phyloP scores from a whole-genome alignment of 1,140 invertebrate genomes.

The Leptinotarsa undecemlineata region DNA sequence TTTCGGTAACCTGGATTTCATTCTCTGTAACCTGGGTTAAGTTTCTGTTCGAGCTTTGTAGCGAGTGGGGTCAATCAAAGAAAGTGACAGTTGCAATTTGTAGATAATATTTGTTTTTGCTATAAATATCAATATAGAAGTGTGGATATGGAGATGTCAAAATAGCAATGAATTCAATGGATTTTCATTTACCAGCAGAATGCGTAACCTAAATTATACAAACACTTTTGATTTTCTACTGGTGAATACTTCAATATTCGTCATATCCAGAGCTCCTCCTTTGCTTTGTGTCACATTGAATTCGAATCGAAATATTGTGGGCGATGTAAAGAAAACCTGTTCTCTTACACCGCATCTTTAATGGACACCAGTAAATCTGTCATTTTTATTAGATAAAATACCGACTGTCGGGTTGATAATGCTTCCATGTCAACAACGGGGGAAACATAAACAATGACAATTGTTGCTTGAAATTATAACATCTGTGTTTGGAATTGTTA shows the following conservation, averaged over 20 bases:
- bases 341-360: slow-evolving; percentile 19
- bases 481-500: no score
- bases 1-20: background rate
- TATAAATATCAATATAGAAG: no score
- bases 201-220: no score
- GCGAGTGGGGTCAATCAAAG: no score
- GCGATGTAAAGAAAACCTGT: slow-evolving; percentile 12
- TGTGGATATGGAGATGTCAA: no score
- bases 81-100: no score
- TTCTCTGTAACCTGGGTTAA: background rate
- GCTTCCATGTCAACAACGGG: slow-evolving; percentile 25
- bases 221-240: background rate
- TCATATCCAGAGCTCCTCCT: background rate
- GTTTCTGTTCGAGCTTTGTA: no score
- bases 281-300: background rate
- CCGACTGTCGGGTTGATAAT: slow-evolving; percentile 18
- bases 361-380: slow-evolving; percentile 28
- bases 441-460: slow-evolving; percentile 22
- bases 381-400: slow-evolving; percentile 31
- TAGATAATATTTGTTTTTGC: no score
- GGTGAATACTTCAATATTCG: background rate
- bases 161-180: no score
- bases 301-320: background rate
- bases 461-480: slow-evolving; percentile 1
- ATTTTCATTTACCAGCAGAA: no score